Evolutionary conservation across 2,113 vertebrate species (phyloP).

Genomic region (Mesoclemmys tuberculata): DNA sequence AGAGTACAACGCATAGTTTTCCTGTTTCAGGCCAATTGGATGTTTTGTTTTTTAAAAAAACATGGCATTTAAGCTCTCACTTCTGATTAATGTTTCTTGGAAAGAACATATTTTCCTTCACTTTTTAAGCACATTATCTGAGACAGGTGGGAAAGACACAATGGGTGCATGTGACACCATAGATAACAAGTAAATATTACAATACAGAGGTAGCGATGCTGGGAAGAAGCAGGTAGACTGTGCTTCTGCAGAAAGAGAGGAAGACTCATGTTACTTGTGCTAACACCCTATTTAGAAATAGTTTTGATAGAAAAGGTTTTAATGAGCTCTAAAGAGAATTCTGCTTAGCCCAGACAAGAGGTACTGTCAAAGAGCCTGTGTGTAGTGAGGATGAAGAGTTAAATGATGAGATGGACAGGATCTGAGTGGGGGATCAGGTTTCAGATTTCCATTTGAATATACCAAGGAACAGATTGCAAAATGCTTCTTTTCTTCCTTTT

Average conservation of each 20-base stretch:
- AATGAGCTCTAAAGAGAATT: accelerated
- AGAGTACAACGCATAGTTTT: background rate
- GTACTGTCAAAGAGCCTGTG: background rate
- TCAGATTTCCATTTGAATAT: background rate
- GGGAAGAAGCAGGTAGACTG: background rate
- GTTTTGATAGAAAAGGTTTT: background rate
- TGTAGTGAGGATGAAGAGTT: background rate
- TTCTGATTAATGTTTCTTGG: background rate
- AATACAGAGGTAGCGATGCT: background rate
- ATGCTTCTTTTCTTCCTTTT: background rate
- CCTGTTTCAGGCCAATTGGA: background rate
- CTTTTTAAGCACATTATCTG: background rate
- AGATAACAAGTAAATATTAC: background rate
- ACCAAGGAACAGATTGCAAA: background rate
- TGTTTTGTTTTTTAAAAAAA: background rate
- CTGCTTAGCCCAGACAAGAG: background rate
- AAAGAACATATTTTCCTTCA: background rate
- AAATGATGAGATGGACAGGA: background rate
- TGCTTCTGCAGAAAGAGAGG: background rate
- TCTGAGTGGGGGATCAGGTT: background rate
- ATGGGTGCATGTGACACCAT: background rate
- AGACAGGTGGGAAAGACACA: background rate
- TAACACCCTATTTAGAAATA: background rate
- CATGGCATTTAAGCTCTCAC: background rate
- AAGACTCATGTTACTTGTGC: background rate